Evolutionary conservation across 1,140 invertebrate genomes (phyloP).

Genomic region (Delia radicum): DNA sequence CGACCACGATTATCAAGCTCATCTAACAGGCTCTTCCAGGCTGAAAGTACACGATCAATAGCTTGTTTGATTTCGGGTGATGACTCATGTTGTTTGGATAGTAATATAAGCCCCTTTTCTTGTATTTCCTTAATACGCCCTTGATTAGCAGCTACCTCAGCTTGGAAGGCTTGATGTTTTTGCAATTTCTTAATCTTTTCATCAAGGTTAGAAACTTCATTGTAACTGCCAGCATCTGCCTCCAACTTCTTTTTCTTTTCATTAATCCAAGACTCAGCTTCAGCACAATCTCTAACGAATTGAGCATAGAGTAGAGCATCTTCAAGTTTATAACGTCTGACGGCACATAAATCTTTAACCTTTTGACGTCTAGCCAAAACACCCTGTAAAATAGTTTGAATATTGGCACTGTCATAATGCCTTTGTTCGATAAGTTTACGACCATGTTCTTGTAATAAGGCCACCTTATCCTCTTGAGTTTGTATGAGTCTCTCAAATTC

Average conservation of each 20-base stretch:
- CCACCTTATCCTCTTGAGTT: slow-evolving; percentile 83
- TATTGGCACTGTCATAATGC: slow-evolving; percentile 91
- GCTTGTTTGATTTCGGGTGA: slow-evolving; percentile 75
- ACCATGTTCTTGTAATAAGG: slow-evolving; percentile 81
- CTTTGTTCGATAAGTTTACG: slow-evolving; percentile 85
- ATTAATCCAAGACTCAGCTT: slow-evolving; percentile 88
- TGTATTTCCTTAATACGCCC: slow-evolving; percentile 82
- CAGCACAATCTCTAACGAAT: slow-evolving; percentile 86
- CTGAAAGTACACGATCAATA: slow-evolving; percentile 67
- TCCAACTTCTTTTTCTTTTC: slow-evolving; percentile 90
- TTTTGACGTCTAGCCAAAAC: slow-evolving; percentile 71
- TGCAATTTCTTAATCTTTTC: slow-evolving; percentile 95
- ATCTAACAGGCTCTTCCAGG: slow-evolving; percentile 81
- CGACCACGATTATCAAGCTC: slow-evolving; percentile 77
- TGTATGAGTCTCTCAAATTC: slow-evolving; percentile 84
- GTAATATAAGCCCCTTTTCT: slow-evolving; percentile 67
- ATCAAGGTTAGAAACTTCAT: slow-evolving; percentile 74
- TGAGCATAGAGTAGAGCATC: slow-evolving; percentile 83
- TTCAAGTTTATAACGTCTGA: slow-evolving; percentile 68
- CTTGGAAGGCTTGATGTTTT: slow-evolving; percentile 97
- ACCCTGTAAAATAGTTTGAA: slow-evolving; percentile 70
- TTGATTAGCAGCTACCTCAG: slow-evolving; percentile 88
- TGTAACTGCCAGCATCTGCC: slow-evolving; percentile 66
- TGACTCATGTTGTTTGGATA: slow-evolving; percentile 67
- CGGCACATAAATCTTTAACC: slow-evolving; percentile 67